Evolutionary conservation across 2,888 invertebrate genomes (phyloP), one percentile per base, ranked within the genome.

Genomic region (Muschampia plurimacula): DNA sequence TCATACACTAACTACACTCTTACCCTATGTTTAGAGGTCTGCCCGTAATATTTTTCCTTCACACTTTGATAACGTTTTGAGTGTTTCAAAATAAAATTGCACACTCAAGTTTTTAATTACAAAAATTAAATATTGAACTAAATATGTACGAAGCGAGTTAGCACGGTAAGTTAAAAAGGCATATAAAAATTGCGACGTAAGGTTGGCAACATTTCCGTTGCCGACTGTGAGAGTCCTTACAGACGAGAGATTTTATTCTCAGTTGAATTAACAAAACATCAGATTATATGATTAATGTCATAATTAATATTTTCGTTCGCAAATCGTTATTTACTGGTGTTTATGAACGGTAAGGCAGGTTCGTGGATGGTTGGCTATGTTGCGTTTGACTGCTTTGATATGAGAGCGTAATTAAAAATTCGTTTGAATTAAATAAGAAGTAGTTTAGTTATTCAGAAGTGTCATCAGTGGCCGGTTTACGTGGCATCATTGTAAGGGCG

Each of bases 101-200:
- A 78, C 78, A 79, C 81, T 84, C 83, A 83, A 80, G 81, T 80
- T 84, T 86, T 89, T 88, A 88, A 90, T 88, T 87, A 84, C 84
- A 81, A 82, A 85, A 84, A 84, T 85, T 84, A 86, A 80, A 81
- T 85, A 89, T 90, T 87, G 86, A 86, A 90, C 86, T 86, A 84
- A 87, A 87, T 84, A 84, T 83, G 81, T 85, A 84, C 83, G 81
- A 67, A 81, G 84, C 85, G 85, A 83, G 86, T 86, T 86, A 88
- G 86, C 84, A 81, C 87, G 87, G 83, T 83, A 86, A 89, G 87
- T 91, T 92, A 89, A 94, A 93, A 90, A 88, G 88, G 90, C 93
- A 88, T 94, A 88, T 89, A 84, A 85, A 84, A 91, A 94, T 93
- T 93, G 93, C 93, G 93, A 93, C 87, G 91, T 91, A 89, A 91